Evolutionary conservation across 1,140 invertebrate species (phyloP).

Genomic region (Oreohelix idahoensis): DNA sequence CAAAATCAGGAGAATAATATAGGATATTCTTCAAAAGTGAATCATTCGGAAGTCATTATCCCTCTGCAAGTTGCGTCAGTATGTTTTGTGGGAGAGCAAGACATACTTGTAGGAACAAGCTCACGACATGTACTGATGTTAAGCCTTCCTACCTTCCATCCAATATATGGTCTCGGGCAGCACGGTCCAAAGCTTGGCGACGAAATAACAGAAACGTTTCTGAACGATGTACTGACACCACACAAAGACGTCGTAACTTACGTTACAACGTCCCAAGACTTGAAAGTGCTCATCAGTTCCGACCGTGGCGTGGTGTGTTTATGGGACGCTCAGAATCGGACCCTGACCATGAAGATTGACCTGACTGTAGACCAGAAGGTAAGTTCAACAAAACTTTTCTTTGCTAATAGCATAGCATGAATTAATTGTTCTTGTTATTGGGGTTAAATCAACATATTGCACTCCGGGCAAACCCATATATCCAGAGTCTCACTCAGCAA

Average conservation of each 20-base stretch:
- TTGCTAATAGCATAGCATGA: too few relatives aligned
- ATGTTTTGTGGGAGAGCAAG: conserved; percentile 23
- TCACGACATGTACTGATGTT: conserved; percentile 5
- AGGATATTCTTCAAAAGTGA: background rate
- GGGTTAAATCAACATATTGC: too few relatives aligned
- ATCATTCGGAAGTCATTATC: background rate
- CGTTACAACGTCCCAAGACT: conserved; percentile 7
- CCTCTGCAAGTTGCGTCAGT: background rate
- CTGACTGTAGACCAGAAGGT: background rate
- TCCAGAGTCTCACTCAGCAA: too few relatives aligned
- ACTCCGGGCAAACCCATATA: too few relatives aligned
- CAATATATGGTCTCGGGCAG: background rate
- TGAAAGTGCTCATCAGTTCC: background rate
- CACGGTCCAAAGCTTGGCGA: background rate
- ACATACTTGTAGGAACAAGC: background rate
- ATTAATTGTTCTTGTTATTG: too few relatives aligned
- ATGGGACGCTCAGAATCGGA: conserved; percentile 18
- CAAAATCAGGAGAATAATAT: background rate
- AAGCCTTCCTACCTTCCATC: background rate
- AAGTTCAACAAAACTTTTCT: background rate
- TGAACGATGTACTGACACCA: background rate
- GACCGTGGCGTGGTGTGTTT: conserved; percentile 18
- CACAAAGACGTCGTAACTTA: background rate
- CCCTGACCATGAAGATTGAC: conserved; percentile 10
- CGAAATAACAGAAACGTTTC: background rate